Evolutionary conservation across 2,113 vertebrate genomes (phyloP).

Genomic region (Acanthisitta chloris): DNA sequence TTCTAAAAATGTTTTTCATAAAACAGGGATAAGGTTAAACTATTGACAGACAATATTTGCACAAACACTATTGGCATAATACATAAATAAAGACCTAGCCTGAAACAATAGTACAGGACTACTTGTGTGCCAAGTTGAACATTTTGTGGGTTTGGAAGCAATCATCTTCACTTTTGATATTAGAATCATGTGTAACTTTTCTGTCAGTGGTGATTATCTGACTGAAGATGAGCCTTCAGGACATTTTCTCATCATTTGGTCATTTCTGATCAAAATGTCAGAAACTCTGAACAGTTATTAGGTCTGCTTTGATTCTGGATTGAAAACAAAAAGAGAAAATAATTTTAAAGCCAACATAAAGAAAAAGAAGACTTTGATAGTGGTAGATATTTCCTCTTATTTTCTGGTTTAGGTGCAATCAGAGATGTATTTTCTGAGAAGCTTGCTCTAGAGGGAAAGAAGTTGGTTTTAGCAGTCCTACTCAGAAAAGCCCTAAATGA

Average conservation of each 20-base stretch:
- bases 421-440: not conserved
- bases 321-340: not conserved
- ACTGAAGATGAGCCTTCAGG: not conserved
- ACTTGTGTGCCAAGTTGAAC: not conserved
- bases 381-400: not conserved
- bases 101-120: not conserved
- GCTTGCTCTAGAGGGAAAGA: not conserved
- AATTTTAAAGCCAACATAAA: not conserved
- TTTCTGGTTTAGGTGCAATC: not conserved
- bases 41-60: not conserved
- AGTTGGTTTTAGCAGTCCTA: not conserved
- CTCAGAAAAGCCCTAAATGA: not conserved
- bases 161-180: not conserved
- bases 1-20: not conserved
- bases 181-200: not conserved
- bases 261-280: not conserved
- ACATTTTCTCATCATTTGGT: not conserved
- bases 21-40: not conserved
- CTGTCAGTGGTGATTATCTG: not conserved
- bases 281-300: not conserved
- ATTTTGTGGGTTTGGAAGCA: not conserved
- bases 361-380: not conserved
- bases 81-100: not conserved
- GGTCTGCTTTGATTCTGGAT: not conserved
- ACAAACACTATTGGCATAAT: not conserved